Conservation (phyloP, 1,140 invertebrate species). For the Rhynchophorus ferrugineus region DNA sequence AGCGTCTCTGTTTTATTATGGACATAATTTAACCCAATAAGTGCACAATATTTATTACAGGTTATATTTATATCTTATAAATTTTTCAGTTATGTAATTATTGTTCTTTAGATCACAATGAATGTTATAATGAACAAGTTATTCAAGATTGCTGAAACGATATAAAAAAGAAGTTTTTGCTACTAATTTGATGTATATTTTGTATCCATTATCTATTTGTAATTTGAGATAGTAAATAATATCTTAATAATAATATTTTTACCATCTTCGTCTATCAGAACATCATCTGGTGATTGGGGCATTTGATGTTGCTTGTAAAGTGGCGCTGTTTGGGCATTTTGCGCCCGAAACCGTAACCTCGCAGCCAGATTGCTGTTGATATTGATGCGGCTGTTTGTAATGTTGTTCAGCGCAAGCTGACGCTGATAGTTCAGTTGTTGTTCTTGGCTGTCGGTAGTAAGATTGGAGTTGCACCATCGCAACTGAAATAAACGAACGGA, state of each 20-base stretch:
- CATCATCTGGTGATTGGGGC: slow-evolving; percentile 39
- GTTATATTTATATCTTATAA: too few species aligned
- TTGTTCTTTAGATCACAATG: too few species aligned
- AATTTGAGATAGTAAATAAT: too few species aligned
- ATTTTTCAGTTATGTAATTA: too few species aligned
- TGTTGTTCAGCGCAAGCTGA: slow-evolving; percentile 10
- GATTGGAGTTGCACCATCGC: slow-evolving; percentile 37
- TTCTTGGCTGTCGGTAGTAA: slow-evolving; percentile 13
- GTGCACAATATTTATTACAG: too few species aligned
- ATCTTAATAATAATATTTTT: slow-evolving; percentile 3
- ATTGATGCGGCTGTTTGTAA: slow-evolving; percentile 28
- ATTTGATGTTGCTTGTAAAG: slow-evolving; percentile 23
- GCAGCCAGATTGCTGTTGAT: slow-evolving; percentile 41
- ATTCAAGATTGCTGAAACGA: too few species aligned
- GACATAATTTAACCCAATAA: too few species aligned
- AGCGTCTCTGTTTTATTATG: too few species aligned
- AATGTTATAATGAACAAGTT: too few species aligned
- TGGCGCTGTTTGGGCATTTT: slow-evolving; percentile 28
- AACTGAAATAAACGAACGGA: slow-evolving; percentile 25
- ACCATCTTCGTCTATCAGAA: slow-evolving; percentile 38
- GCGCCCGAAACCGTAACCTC: slow-evolving; percentile 27
- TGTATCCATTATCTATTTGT: too few species aligned
- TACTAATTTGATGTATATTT: too few species aligned
- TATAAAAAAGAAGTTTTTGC: too few species aligned
- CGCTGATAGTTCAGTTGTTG: slow-evolving; percentile 30